These are phyloP conservation scores for Oreochromis niloticus DNA, from an alignment of 2,113 vertebrate genomes.

Conservation along the genomic window DNA sequence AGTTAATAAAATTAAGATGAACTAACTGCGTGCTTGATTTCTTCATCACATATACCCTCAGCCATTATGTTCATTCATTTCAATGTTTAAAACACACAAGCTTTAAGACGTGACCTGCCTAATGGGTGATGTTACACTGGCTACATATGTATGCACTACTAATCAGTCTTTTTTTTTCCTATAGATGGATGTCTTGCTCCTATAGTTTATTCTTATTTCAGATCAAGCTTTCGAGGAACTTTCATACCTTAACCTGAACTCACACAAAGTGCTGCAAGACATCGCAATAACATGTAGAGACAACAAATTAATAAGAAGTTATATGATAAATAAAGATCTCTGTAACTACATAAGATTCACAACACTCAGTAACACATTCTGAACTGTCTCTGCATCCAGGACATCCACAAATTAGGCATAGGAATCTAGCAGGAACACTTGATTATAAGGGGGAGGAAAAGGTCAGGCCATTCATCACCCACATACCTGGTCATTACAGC, in stretches of 20 bases:
- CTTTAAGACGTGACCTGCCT: neutral
- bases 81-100: neutral
- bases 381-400: neutral
- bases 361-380: neutral
- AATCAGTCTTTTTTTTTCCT: neutral
- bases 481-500: constrained; percentile 64
- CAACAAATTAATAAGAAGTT: neutral
- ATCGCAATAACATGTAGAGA: neutral
- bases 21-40: neutral
- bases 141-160: neutral
- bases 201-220: neutral
- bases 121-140: neutral
- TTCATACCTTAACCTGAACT: neutral
- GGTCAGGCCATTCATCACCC: constrained; percentile 62
- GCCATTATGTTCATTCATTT: neutral
- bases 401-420: constrained; percentile 37
- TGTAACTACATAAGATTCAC: neutral
- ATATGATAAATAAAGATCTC: neutral
- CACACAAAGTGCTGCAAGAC: neutral
- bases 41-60: neutral
- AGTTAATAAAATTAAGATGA: neutral
- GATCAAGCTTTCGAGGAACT: neutral
- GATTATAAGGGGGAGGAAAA: constrained; percentile 56
- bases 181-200: accelerated
- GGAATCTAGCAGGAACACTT: constrained; percentile 46